Percentiles rank a stretch among this genome's conserved stretches.
Conservation (phyloP, 2,888 invertebrate genomes). For the Lottia gigantea region DNA sequence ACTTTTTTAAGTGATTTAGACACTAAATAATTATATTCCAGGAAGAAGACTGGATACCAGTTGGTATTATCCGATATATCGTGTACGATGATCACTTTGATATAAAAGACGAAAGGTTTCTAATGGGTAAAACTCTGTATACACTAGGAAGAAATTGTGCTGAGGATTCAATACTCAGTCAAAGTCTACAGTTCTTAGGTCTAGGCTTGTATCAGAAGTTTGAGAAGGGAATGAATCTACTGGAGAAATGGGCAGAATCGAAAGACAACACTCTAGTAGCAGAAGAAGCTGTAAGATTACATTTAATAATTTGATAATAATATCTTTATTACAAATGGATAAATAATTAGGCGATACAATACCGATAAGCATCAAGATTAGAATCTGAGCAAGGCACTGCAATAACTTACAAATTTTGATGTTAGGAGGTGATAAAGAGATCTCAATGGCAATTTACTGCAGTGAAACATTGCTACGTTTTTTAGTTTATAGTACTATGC, state of each 20-base stretch:
- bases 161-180: slow-evolving; percentile 44
- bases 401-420: no score
- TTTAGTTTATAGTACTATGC: no score
- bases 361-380: no score
- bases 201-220: slow-evolving; percentile 78
- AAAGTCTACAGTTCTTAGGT: slow-evolving; percentile 73
- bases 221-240: slow-evolving; percentile 68
- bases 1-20: no score
- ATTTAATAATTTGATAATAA: not conserved
- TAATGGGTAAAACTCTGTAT: slow-evolving; percentile 85
- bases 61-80: slow-evolving; percentile 83
- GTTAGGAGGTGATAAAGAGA: no score
- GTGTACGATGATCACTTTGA: slow-evolving; percentile 93
- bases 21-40: slow-evolving; percentile 25
- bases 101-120: slow-evolving; percentile 76
- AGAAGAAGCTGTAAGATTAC: slow-evolving; percentile 40
- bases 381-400: no score
- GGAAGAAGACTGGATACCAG: slow-evolving; percentile 76
- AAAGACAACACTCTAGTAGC: slow-evolving; percentile 25
- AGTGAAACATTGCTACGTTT: no score
- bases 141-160: slow-evolving; percentile 46
- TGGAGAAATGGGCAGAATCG: slow-evolving; percentile 38
- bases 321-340: no score
- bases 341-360: no score
- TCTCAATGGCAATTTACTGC: no score